Conservation (phyloP, 1,140 invertebrate genomes). For the Orchesella cincta region DNA sequence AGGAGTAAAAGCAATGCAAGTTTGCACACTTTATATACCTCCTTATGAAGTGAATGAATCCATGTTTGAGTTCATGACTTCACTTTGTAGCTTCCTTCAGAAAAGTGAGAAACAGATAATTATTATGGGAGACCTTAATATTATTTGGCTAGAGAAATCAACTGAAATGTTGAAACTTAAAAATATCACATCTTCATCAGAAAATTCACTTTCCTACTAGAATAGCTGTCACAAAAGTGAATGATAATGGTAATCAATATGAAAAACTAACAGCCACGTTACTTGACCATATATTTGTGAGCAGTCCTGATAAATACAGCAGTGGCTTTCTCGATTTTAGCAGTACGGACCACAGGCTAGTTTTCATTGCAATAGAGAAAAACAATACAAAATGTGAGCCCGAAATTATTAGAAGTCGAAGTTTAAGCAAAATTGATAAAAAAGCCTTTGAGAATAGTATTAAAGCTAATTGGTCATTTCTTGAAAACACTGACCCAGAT, state of each 20-base stretch:
- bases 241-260: neutral
- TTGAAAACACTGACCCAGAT: neutral
- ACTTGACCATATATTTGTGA: neutral
- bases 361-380: neutral
- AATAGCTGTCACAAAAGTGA: neutral
- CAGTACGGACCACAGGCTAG: neutral
- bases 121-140: neutral
- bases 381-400: neutral
- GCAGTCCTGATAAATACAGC: neutral
- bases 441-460: neutral
- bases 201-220: neutral
- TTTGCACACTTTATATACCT: neutral
- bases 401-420: neutral
- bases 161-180: neutral
- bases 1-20: neutral
- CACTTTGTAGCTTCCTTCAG: neutral
- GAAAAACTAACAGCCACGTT: neutral
- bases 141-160: neutral
- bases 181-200: neutral
- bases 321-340: neutral
- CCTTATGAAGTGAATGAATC: neutral
- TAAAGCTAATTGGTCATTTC: neutral
- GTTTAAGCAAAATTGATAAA: neutral
- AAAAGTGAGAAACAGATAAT: neutral
- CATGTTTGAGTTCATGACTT: neutral